Evolutionary conservation across 1,140 invertebrate species (phyloP).

Genomic region (Drosophila ironensis): DNA sequence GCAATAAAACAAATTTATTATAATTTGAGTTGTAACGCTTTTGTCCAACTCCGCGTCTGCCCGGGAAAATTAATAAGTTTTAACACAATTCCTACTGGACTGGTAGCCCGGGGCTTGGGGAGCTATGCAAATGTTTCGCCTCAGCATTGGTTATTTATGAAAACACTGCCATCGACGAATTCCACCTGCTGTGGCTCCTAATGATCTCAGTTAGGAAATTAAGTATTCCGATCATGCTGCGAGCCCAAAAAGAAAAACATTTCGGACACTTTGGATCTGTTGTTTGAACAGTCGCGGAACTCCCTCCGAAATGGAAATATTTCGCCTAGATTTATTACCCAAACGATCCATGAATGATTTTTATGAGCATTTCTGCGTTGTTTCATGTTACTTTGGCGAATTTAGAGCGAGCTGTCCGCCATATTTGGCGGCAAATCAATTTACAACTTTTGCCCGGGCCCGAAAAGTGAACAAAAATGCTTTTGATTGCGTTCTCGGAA

Average conservation of each 20-base stretch:
- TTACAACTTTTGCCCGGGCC: constrained; percentile 67
- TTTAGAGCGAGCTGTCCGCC: constrained; percentile 61
- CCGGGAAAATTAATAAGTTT: constrained; percentile 60
- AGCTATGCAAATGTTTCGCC: constrained; percentile 55
- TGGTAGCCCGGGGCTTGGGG: constrained; percentile 6
- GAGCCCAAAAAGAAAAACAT: constrained; percentile 50
- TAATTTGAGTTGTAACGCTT: constrained; percentile 34
- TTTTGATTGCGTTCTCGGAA: constrained; percentile 36
- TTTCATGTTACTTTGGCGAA: constrained; percentile 16
- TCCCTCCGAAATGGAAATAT: constrained; percentile 41
- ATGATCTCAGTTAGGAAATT: constrained; percentile 67
- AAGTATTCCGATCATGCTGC: constrained; percentile 66
- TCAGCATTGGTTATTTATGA: constrained; percentile 60
- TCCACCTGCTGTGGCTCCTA: constrained; percentile 75
- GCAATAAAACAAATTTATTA: constrained; percentile 68
- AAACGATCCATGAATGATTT: constrained; percentile 42
- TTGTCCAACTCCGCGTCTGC: constrained; percentile 19
- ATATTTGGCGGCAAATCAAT: constrained; percentile 66
- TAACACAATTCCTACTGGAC: constrained; percentile 59
- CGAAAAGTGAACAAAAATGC: constrained; percentile 28
- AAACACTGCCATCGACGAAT: constrained; percentile 52
- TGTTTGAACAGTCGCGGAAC: constrained; percentile 12
- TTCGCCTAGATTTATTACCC: constrained; percentile 35
- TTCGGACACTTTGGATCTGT: constrained; percentile 34
- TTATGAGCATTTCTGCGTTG: constrained; percentile 7